A percentile compares a stretch with the other conserved stretches of the same genome.
phyloP scores from a whole-genome alignment of 2,113 vertebrate species.

The Hyperopisus bebe region DNA sequence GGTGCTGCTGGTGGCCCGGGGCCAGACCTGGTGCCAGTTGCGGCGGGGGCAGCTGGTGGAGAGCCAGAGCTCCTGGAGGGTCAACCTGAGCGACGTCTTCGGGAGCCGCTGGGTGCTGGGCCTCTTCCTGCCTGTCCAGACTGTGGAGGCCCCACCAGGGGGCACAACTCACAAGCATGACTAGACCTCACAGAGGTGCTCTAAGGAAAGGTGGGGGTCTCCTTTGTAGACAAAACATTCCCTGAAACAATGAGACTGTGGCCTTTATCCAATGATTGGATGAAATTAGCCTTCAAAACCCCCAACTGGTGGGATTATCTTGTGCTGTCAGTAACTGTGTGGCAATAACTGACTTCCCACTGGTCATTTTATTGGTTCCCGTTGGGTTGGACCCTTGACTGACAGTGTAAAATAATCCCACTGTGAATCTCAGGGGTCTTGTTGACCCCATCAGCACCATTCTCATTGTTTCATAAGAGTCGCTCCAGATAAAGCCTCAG shows the following conservation, averaged over 20 bases:
- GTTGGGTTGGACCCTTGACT: neutral
- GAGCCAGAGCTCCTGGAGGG: conserved; percentile 70
- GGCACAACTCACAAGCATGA: conserved; percentile 50
- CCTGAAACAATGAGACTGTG: neutral
- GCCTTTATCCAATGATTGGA: neutral
- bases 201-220: neutral
- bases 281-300: neutral
- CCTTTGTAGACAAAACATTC: neutral
- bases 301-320: neutral
- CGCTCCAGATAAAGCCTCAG: neutral
- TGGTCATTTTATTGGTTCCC: conserved; percentile 1
- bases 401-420: neutral
- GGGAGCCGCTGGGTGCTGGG: conserved; percentile 87
- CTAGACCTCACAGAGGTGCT: conserved; percentile 27
- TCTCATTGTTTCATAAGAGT: neutral
- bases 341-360: neutral
- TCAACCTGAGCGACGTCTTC: conserved; percentile 85
- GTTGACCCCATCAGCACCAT: neutral
- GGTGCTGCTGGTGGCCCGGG: conserved; percentile 83
- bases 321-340: neutral
- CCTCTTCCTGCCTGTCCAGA: conserved; percentile 79
- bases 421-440: neutral
- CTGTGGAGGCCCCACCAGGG: conserved; percentile 58
- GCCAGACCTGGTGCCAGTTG: conserved; percentile 85
- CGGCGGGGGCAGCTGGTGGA: conserved; percentile 68